Evolutionary conservation across 2,113 vertebrate genomes (phyloP), one percentile per base, ranked within the genome.

Genomic region (Heliornis fulica): DNA sequence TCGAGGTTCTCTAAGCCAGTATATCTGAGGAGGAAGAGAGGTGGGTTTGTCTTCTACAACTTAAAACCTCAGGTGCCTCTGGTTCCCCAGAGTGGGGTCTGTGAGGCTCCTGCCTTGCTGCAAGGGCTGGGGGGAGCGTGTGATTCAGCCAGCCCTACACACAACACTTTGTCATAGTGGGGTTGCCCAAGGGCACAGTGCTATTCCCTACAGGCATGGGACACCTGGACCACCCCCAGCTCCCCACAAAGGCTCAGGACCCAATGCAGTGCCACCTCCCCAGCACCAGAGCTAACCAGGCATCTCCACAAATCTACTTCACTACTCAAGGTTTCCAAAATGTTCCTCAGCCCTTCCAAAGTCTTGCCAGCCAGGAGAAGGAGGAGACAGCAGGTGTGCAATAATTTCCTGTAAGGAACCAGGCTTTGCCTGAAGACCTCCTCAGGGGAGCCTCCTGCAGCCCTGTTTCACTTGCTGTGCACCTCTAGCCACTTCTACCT

Each of bases 121-220:
- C 6, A 29, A 40, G 51, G 8, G 26, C 9, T 9, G 36, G n/a
- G 48, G 36, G 83, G 25, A 32, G 21, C 25, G 4, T 4, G 1
- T 0, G 0, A 29, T 5, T 21, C 63, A 50, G 29, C 4, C 63
- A 63, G 46, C 41, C 40, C 61, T 38, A 8, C 3, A 2, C 54
- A 36, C 34, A 6, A 7, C 1, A 0, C 22, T 25, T 25, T 29
- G 34, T 15, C 64, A 4, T 19, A 36, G 43, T 7, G 51, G 57
- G 63, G 21, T 31, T 84, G 68, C 14, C 60, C 48, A 19, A 38
- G 66, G 63, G 45, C n/a, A 51, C 3, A 1, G 45, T 2, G 10
- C 2, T 57, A 41, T 56, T 45, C 53, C 51, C 45, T 11, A 18
- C 23, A 32, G 1, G 1, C 15, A 3, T 1, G 7, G 46, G 40